Percentiles rank a stretch among this genome's conserved stretches.
phyloP scores from a whole-genome alignment of 1,140 invertebrate genomes.

The Sogatella furcifera region DNA sequence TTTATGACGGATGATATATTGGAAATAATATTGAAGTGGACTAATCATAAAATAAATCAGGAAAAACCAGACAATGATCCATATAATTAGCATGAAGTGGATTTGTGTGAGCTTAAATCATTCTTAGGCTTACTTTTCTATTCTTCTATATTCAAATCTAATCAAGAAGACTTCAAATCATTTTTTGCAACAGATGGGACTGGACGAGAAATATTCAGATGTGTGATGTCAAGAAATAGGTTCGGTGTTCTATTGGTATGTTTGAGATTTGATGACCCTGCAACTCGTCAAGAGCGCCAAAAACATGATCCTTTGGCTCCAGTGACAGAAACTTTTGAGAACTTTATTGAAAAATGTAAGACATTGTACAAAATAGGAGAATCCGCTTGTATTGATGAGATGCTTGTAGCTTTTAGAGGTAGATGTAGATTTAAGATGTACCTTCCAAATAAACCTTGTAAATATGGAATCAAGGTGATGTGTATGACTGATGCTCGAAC shows the following conservation, averaged over 20 bases:
- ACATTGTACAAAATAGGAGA: slow-evolving; percentile 22
- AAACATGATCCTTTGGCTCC: slow-evolving; percentile 18
- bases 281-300: slow-evolving; percentile 20
- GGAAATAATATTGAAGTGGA: too few relatives aligned
- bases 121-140: too few relatives aligned
- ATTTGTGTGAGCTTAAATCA: too few relatives aligned
- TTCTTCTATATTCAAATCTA: too few relatives aligned
- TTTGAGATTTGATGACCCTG: slow-evolving; percentile 29
- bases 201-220: too few relatives aligned
- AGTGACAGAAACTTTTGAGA: slow-evolving; percentile 25
- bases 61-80: too few relatives aligned
- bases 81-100: too few relatives aligned
- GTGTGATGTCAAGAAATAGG: slow-evolving; percentile 19
- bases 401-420: slow-evolving; percentile 30
- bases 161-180: too few relatives aligned
- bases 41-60: too few relatives aligned
- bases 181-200: too few relatives aligned
- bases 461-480: slow-evolving; percentile 27
- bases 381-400: slow-evolving; percentile 32
- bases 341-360: slow-evolving; percentile 30
- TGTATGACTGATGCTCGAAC: neutral
- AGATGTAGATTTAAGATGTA: slow-evolving; percentile 32
- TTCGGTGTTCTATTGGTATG: slow-evolving; percentile 24
- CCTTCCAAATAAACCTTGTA: slow-evolving; percentile 35
- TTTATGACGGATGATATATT: too few relatives aligned